Conservation (phyloP, 2,888 invertebrate genomes). For the Labia minor region DNA sequence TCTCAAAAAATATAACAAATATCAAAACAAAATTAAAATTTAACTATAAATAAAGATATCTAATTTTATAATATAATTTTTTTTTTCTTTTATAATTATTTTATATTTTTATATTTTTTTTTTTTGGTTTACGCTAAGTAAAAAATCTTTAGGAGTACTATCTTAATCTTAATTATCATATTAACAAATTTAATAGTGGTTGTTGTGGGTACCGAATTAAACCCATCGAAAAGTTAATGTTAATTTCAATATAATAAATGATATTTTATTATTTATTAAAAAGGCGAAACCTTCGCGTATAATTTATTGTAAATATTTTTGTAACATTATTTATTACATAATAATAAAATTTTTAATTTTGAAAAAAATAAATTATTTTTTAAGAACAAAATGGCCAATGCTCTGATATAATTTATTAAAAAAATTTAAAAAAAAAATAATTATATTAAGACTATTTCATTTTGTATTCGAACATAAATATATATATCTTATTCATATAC, state of each 20-base stretch:
- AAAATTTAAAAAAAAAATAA: neutral
- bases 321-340: too few relatives aligned
- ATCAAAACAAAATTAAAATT: neutral
- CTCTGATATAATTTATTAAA: too few relatives aligned
- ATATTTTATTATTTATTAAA: neutral
- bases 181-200: neutral
- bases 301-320: too few relatives aligned
- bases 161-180: neutral
- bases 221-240: neutral
- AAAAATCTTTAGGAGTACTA: neutral
- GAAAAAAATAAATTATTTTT: neutral
- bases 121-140: neutral
- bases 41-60: neutral
- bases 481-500: too few relatives aligned
- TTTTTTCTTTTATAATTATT: neutral
- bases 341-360: too few relatives aligned
- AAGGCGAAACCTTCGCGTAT: neutral
- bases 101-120: too few relatives aligned
- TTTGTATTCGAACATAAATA: too few relatives aligned
- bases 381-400: neutral
- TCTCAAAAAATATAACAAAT: neutral
- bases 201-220: conserved; percentile 13
- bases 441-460: too few relatives aligned
- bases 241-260: conserved; percentile 7
- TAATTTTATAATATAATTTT: neutral